Base-by-base conservation (phyloP, 1,140 invertebrate genomes). In the Drosophila tristis region DNA sequence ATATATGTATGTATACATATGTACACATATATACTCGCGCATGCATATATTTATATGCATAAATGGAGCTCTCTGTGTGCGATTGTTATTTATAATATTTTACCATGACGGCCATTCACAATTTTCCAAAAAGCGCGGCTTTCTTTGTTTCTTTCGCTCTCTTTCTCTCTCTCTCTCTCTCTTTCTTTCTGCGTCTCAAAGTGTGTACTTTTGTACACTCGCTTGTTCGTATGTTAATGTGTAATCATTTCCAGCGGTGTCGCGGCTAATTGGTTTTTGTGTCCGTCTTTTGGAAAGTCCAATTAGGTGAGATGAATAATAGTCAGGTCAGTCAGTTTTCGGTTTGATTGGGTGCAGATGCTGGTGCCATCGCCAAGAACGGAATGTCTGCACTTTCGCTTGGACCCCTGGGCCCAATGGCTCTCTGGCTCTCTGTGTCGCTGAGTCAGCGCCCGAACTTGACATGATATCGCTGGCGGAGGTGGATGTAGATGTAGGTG, bases 271-370 rank as follows among this genome's bases (percentile, higher is more conserved):
- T 87, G 78, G 59, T 47, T 75, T 66, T 78, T 62, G 47, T 78
- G 74, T 86, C n/a, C 70, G 59, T 78, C 58, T 74, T 78, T 87
- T 87, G 58, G 82, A 87, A 87, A 87, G 82, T 87, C 71, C 71
- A 78, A 82, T 86, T 86, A 86, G 72, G 31, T 39, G 42, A 55
- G 72, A 61, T 50, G 42, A 76, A 75, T 76, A 35, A 29, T 57
- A 15, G 31, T 42, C 25, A 23, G 1, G 23, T 35, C 29, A 29
- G 26, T 29, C 26, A 29, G 26, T 9, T 13, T 31, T 15, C 16
- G 2, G 11, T 44, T 25, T 42, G 1, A 11, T 20, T 55, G 8
- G 56, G 48, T 45, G 15, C 11, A 8, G 44, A 26, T 29, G 35
- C 56, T 43, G 11, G 4, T 39, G 54, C 39, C 39, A 35, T 35